Evolutionary conservation across 2,797 vertebrate genomes (phyloP).

Genomic region (Phrynocephalus guinanensis): DNA sequence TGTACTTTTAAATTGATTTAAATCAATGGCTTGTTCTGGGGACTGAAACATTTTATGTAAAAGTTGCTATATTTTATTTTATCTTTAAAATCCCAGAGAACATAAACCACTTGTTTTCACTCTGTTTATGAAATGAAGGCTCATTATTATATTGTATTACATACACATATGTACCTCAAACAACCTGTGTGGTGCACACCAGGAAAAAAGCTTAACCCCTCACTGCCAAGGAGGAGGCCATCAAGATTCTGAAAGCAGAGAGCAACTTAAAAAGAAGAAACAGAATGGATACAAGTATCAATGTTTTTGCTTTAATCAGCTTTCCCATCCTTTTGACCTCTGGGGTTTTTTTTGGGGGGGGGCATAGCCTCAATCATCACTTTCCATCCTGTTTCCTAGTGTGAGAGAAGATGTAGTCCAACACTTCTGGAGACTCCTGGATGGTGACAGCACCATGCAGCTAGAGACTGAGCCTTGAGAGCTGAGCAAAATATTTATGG

Average conservation of each 20-base stretch:
- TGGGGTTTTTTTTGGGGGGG: neutral
- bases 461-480: neutral
- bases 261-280: neutral
- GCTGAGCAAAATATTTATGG: neutral
- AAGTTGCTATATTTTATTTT: neutral
- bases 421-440: too few species aligned
- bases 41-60: too few species aligned
- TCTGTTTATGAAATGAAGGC: neutral
- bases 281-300: neutral
- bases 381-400: neutral
- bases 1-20: too few species aligned
- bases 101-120: too few species aligned
- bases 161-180: neutral
- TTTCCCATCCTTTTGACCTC: neutral
- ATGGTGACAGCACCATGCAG: neutral
- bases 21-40: too few species aligned
- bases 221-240: neutral
- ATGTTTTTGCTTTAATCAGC: neutral
- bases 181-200: neutral
- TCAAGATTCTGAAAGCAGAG: neutral
- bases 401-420: neutral
- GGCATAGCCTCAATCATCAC: neutral
- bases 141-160: too few species aligned
- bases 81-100: too few species aligned
- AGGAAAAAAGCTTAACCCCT: neutral